phyloP scores from a whole-genome alignment of 2,113 vertebrate species.

The Melanostigma gelatinosum region DNA sequence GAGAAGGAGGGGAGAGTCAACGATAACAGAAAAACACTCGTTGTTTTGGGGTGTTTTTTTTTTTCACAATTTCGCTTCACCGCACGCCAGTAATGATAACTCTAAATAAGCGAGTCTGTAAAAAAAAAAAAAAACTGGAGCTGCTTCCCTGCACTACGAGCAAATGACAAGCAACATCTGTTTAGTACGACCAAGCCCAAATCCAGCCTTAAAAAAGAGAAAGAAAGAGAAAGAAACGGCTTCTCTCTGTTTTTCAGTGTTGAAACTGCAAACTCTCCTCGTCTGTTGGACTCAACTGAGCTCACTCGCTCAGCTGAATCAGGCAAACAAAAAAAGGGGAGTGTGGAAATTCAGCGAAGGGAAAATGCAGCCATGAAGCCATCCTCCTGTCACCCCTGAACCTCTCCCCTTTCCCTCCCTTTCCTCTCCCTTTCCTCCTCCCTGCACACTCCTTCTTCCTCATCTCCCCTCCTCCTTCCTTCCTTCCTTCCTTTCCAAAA shows the following conservation, averaged over 20 bases:
- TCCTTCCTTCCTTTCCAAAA: constrained; percentile 50
- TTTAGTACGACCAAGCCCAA: constrained; percentile 85
- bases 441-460: constrained; percentile 57
- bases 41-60: constrained; percentile 59
- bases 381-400: constrained; percentile 83
- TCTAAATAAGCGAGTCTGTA: constrained; percentile 46
- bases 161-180: constrained; percentile 92
- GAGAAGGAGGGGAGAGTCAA: constrained; percentile 33
- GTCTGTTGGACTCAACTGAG: constrained; percentile 62
- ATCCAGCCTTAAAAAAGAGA: constrained; percentile 77
- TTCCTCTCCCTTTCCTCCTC: constrained; percentile 32
- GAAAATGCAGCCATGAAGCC: constrained; percentile 80
- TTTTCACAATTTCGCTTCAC: constrained; percentile 67
- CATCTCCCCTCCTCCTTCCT: constrained; percentile 28
- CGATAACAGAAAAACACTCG: constrained; percentile 53
- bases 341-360: constrained; percentile 76
- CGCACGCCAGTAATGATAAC: constrained; percentile 41
- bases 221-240: background rate
- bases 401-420: constrained; percentile 71
- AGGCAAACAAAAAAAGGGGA: constrained; percentile 74
- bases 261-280: constrained; percentile 69
- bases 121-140: constrained; percentile 30
- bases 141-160: constrained; percentile 85
- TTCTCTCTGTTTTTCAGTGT: constrained; percentile 68
- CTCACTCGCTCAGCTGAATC: constrained; percentile 74